Evolutionary conservation across 2,113 vertebrate genomes (phyloP), one percentile per base, ranked within the genome.

Genomic region (Mionectes macconnelli): DNA sequence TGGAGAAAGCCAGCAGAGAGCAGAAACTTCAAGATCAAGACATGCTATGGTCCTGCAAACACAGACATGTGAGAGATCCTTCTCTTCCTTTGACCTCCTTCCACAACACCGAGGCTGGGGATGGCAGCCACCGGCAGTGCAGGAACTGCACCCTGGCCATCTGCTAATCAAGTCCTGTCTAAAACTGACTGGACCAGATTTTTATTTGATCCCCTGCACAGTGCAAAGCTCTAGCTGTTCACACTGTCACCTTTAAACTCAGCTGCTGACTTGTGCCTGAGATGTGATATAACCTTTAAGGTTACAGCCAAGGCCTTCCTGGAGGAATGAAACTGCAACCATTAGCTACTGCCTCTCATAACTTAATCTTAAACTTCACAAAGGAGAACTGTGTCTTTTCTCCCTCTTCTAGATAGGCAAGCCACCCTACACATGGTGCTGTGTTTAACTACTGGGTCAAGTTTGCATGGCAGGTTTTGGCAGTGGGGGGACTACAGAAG

Each of bases 121-220:
- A 35, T 8, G 9, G 80, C 49, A 80, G 76, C 17, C 19, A 5
- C 19, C 7, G 28, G 21, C 62, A 40, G 27, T 3, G 8, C 37
- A 74, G n/a, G 12, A 82, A 4, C 55, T 66, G 64, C 45, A 62
- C 22, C 37, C 4, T 0, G 1, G n/a, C 13, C 2, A 0, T 20
- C 56, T 87, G 75, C 59, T 44, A 22, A 69, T n/a, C 22, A 15
- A 63, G 31, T n/a, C 14, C 72, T 42, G 25, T 56, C 42, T 14
- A 56, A 35, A 90, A 63, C 22, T 17, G 35, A 23, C 72, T 35
- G 25, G 35, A 63, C 4, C 37, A 49, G 55, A 57, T 40, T 72
- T 59, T 69, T 30, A 17, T 45, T 40, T 8, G 6, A 49, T 35
- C 2, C 23, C 31, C 28, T 0, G 10, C 1, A 0, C 59, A 55